Base-by-base conservation (phyloP, 2,113 vertebrate species). In the Arothron firmamentum region DNA sequence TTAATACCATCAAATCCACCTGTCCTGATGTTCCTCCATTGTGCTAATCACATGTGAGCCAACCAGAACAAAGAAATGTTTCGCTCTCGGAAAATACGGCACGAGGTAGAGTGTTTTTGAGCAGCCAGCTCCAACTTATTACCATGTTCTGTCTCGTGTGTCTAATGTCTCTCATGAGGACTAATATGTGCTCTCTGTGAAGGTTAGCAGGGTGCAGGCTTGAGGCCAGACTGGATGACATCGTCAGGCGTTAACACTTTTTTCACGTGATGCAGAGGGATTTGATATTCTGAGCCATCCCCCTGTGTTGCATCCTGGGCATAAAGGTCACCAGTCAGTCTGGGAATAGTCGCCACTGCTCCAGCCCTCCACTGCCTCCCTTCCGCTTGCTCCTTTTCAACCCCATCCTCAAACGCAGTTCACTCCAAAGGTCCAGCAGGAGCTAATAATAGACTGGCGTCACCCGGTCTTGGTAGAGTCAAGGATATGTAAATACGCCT, bases 401-500 rank as follows among this genome's bases (percentile, higher is more conserved):
- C 15, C 62, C 52, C 62, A 6, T 56, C 61, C 65, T 62, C 45
- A 56, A 78, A 58, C 48, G 78, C 67, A 67, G 73, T 79, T 79
- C 56, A 65, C 52, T 69, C 31, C 34, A 68, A 76, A 74, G 62
- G 67, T 77, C 78, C 65, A 75, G 50, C 47, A 62, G 67, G 52
- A 56, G 64, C 82, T 89, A 87, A 90, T 88, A 88, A 87, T 88
- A 85, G 79, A 72, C 72, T 25, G 28, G 49, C 76, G 64, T 78
- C 70, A 34, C 65, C 68, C 62, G 18, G 67, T 75, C 81, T 75
- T 77, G 56, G 76, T 79, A 53, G 65, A 82, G 76, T 75, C 52
- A 81, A 83, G 78, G 75, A 83, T 86, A 88, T 88, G 82, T 85
- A 87, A 88, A 90, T 84, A 79, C 71, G 57, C 73, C 59, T 82